phyloP scores from a whole-genome alignment of 2,797 vertebrate genomes.

The Gila robusta region DNA sequence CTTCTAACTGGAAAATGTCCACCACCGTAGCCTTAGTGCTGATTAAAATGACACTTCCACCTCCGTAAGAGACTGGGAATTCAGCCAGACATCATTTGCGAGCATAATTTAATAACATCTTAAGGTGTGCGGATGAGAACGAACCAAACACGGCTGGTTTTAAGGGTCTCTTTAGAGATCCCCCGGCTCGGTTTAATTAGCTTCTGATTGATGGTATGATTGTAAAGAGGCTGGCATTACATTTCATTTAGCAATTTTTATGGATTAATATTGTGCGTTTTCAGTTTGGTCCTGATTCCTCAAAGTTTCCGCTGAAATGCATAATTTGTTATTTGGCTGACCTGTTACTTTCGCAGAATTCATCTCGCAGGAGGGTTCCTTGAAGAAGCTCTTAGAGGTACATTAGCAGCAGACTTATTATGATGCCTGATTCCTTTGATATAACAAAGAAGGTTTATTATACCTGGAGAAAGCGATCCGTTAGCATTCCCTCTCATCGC shows the following conservation, averaged over 20 bases:
- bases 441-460: constrained; percentile 4
- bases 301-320: neutral
- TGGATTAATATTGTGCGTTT: constrained; percentile 8
- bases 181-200: constrained; percentile 47
- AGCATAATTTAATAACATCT: constrained; percentile 49
- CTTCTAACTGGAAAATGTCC: constrained; percentile 16
- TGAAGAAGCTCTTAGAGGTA: neutral
- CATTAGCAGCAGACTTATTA: constrained; percentile 15
- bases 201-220: constrained; percentile 43
- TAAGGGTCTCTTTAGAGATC: constrained; percentile 40
- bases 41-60: constrained; percentile 47
- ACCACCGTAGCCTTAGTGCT: constrained; percentile 11
- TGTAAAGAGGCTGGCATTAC: constrained; percentile 33
- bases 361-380: constrained; percentile 14
- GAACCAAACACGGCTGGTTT: constrained; percentile 31
- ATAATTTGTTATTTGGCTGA: constrained; percentile 34
- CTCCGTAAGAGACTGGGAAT: constrained; percentile 34
- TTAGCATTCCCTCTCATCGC: constrained; percentile 12
- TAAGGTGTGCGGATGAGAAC: constrained; percentile 31
- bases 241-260: neutral
- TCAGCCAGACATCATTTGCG: constrained; percentile 38
- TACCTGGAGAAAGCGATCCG: neutral
- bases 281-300: constrained; percentile 17
- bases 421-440: constrained; percentile 4
- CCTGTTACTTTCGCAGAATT: constrained; percentile 22